Percentiles rank a stretch among this genome's conserved stretches.
Conservation (phyloP, 2,113 vertebrate species). For the Sebastes fasciatus region DNA sequence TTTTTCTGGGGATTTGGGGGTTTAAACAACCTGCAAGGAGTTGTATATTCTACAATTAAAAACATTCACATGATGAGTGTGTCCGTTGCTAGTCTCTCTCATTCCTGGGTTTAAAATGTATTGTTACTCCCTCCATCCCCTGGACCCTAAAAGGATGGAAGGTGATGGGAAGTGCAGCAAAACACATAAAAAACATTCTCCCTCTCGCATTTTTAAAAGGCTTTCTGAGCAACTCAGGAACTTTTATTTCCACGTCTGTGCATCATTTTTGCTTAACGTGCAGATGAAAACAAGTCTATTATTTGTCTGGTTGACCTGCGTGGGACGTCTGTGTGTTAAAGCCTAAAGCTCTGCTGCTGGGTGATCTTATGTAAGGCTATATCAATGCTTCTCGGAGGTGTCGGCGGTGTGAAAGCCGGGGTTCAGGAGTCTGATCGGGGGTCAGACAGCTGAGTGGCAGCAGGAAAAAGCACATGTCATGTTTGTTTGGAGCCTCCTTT, state of each 20-base stretch:
- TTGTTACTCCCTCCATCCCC: too few species aligned
- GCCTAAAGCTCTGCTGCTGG: constrained; percentile 39
- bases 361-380: constrained; percentile 52
- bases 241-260: constrained; percentile 4
- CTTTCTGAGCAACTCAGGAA: not conserved
- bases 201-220: not conserved
- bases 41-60: not conserved
- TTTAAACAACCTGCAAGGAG: not conserved
- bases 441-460: constrained; percentile 77
- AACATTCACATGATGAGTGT: not conserved
- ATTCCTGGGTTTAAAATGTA: too few species aligned
- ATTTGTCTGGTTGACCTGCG: constrained; percentile 55
- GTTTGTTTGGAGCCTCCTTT: constrained; percentile 78
- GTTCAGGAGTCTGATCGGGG: constrained; percentile 50
- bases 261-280: not conserved
- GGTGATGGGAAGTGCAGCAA: not conserved
- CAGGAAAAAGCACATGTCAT: constrained; percentile 81
- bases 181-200: not conserved
- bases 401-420: constrained; percentile 21
- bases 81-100: too few species aligned
- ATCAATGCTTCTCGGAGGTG: constrained; percentile 21
- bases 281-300: constrained; percentile 25
- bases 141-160: too few species aligned
- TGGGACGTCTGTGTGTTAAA: constrained; percentile 47
- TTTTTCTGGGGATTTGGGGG: not conserved